phyloP scores from a whole-genome alignment of 2,888 invertebrate genomes.

The Nomada ferruginata region DNA sequence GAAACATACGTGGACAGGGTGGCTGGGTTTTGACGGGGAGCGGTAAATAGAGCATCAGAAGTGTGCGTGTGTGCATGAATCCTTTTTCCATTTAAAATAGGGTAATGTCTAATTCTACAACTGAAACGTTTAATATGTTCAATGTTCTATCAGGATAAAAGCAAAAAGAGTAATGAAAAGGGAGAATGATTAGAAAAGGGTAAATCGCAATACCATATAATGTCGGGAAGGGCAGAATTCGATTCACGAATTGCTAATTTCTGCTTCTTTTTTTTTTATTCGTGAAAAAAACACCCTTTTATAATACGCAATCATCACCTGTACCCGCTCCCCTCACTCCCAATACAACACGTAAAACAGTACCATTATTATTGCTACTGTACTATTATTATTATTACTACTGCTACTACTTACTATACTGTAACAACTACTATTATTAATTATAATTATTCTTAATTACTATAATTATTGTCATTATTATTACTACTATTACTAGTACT shows the following conservation, averaged over 20 bases:
- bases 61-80: neutral
- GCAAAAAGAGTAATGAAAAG: neutral
- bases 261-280: constrained; percentile 30
- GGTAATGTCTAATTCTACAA: neutral
- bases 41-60: neutral
- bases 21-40: constrained; percentile 14
- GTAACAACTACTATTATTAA: constrained; percentile 61
- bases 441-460: constrained; percentile 47
- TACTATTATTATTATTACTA: constrained; percentile 60
- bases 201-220: constrained; percentile 3
- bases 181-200: constrained; percentile 2
- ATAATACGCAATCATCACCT: constrained; percentile 38
- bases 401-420: constrained; percentile 48
- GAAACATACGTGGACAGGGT: constrained; percentile 1
- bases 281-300: constrained; percentile 8
- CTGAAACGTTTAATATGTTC: constrained; percentile 3
- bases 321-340: constrained; percentile 71
- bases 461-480: constrained; percentile 52
- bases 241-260: constrained; percentile 14
- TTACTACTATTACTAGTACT: constrained; percentile 47
- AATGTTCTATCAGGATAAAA: neutral
- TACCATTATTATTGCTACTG: constrained; percentile 66
- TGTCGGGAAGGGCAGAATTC: constrained; percentile 29
- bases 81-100: neutral
- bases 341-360: constrained; percentile 70